Evolutionary conservation across 2,113 vertebrate species (phyloP), one percentile per base, ranked within the genome.

Genomic region (Cnemophilus loriae): DNA sequence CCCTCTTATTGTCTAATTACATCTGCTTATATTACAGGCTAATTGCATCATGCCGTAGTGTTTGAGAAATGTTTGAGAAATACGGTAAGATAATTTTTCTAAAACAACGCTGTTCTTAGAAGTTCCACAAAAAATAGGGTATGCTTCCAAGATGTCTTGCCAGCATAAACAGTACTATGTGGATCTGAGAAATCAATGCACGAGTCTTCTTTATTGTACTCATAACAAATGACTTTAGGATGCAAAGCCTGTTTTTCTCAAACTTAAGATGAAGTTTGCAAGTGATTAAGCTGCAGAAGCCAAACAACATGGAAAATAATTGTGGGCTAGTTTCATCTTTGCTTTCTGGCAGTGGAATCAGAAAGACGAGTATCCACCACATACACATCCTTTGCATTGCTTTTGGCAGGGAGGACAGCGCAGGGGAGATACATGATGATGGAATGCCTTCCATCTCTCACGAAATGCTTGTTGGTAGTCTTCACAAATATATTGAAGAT

Each of bases 61-160:
- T 63, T 92, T 84, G 70, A 84, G 73, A 87, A 94, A 67, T 63
- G 37, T 76, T 93, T 86, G 64, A 92, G 74, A 85, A 83, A 95
- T 69, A 77, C 1, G 14, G 52, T 41, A 81, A 81, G 59, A 30
- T 47, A 33, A 28, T 60, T 94, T 96, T 84, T 95, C 39, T 84
- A 67, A 84, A 90, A 78, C 47, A 57, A 52, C 2, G 2, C 37
- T 65, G 26, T 73, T 83, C 46, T 90, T 83, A 57, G 2, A 83
- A 88, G 26, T 67, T 70, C 30, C 65, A 33, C 28, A 57, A 35
- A 87, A 94, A 69, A 42, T 13, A 24, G 7, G 6, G 6, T 68
- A 9, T 76, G 24, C 52, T 79, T 91, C 69, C 67, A 68, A 28
- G 49, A 52, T 76, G 16, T 60, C 70, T 64, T 84, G 32, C 41